These are phyloP conservation scores for Torymus texanus DNA, from an alignment of 2,888 invertebrate species.

Conservation along the genomic window DNA sequence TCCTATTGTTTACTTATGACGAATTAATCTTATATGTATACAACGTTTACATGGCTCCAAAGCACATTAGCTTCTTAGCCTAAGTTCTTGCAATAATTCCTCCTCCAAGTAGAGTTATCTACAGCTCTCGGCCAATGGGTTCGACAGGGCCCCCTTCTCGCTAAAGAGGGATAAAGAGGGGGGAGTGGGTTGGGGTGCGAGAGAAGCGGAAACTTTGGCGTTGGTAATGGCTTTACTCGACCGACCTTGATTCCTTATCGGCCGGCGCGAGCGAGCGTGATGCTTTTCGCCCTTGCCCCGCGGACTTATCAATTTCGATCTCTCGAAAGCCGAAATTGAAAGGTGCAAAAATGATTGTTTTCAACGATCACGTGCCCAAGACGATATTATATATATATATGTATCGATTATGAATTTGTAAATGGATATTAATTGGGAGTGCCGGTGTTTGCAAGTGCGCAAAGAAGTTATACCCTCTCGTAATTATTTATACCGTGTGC, in stretches of 20 bases:
- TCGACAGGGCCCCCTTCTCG: neutral
- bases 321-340: constrained; percentile 19
- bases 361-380: neutral
- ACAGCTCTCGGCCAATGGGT: constrained; percentile 8
- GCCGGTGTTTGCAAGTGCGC: neutral
- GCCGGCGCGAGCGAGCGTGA: neutral
- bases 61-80: constrained; percentile 9
- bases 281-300: neutral
- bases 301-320: constrained; percentile 37
- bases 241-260: constrained; percentile 33
- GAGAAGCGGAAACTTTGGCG: neutral
- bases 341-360: constrained; percentile 24
- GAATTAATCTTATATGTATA: no score
- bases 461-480: no score
- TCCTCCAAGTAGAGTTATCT: constrained; percentile 8
- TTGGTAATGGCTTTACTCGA: constrained; percentile 21
- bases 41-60: no score
- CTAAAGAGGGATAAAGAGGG: neutral
- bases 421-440: constrained; percentile 3
- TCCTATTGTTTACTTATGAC: no score
- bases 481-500: no score
- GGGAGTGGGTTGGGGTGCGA: constrained; percentile 1
- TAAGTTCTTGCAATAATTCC: neutral
- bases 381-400: neutral
- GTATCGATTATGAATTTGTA: constrained; percentile 17